Base-by-base conservation (phyloP, 2,888 invertebrate genomes). In the Helicoverpa assulta region DNA sequence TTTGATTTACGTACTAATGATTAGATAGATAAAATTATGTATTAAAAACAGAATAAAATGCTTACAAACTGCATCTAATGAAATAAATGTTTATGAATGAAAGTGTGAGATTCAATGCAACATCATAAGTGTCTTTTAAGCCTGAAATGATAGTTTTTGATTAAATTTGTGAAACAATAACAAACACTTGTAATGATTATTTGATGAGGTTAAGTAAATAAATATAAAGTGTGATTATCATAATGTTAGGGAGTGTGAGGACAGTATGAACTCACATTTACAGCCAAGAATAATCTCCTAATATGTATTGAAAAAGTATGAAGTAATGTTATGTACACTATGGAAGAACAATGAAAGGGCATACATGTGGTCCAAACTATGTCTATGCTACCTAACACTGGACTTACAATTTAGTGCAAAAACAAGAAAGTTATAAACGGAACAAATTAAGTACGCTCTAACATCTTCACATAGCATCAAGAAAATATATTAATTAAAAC, bases 361-460 rank as follows among this genome's bases (percentile, higher is more conserved):
- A 60, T 80, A 73, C 53, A 67, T 78, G 84, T 87, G 81, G 84
- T 85, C 76, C 68, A 73, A 76, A 72, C 78, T 83, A 82, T 60
- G 58, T 68, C 80, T 84, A 83, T 66, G 21, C 75, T 86, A 87
- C 73, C 73, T 78, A 80, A 82, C 78, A 85, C 84, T 86, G 84
- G 78, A 84, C 80, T 84, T 85, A 85, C 62, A 83, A 73, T 82
- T 81, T 84, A 88, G 85, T 88, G 85, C 86, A 88, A 85, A 80
- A 86, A 83, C 74, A 76, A 74, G 58, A 67, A 43, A 78, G 73
- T 74, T 81, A 67, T 78, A 76, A 81, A 70, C 60, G 69, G 68
- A 85, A 66, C 19, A 67, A 81, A 80, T 90, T 91, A 91, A 91
- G 89, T 91, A 91, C 91, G 82, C 61, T 71, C 61, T 67, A 69